Evolutionary conservation across 2,113 vertebrate genomes (phyloP), one percentile per base, ranked within the genome.

Genomic region (Neogobius melanostomus): DNA sequence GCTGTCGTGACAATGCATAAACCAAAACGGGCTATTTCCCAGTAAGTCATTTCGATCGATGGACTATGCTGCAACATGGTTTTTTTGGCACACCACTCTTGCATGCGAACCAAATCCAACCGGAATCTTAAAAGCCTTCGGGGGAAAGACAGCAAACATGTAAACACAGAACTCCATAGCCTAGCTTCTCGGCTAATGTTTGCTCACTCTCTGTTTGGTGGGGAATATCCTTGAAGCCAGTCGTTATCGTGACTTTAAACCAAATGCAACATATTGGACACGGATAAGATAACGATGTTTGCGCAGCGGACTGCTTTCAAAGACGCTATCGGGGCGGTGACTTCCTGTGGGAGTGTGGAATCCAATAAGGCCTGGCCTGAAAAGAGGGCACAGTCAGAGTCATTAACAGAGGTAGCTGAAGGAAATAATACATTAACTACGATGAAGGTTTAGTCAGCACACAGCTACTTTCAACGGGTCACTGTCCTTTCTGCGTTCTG

Each of bases 261-360:
- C 52, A 71, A n/a, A 51, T 50, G 63, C 36, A 65, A 66, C 64
- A 21, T 46, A 73, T 73, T 54, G 7, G 36, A 44, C 15, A 52
- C 28, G 12, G 45, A 50, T 47, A 3, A 56, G 62, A 85, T 74
- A 65, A 66, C 43, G 36, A 21, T 79, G 67, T 79, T 79, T 74
- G 43, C 12, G 51, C 3, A 64, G 50, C 43, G 15, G 43, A 36
- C 53, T 66, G 15, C 68, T 60, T 65, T 72, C 66, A 12, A 57
- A 11, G 49, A 43, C 64, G 64, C 76, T 68, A 81, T 77, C 82
- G 62, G 80, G 82, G 82, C 65, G 73, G 79, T 66, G 3, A 64
- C 75, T 84, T 86, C 77, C 82, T 84, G 71, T 80, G 72, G 44
- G 66, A 16, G 43, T 61, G 16, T 51, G 56, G 8, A 49, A 46